Conservation (phyloP, 2,113 vertebrate genomes). For the Anser brachyrhynchus region DNA sequence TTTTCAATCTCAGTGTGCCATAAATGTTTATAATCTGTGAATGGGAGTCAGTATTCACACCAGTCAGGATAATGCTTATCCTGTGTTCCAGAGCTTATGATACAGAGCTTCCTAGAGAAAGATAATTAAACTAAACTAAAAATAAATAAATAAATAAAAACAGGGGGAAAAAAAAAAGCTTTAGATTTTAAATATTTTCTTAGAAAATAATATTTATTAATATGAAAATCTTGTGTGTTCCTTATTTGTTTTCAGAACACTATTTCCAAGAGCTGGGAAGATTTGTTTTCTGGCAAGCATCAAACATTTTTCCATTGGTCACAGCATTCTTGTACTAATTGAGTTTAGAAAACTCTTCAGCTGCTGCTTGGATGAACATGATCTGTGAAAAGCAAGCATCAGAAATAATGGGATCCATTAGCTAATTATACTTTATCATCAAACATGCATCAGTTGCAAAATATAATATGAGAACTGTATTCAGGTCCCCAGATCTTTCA, state of each 20-base stretch:
- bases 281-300: constrained; percentile 60
- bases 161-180: not conserved
- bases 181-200: constrained; percentile 12
- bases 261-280: constrained; percentile 61
- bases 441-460: constrained; percentile 1
- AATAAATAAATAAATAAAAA: no score
- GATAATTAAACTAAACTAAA: not conserved
- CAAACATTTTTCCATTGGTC: constrained; percentile 69
- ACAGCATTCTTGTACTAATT: constrained; percentile 65
- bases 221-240: constrained; percentile 39
- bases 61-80: not conserved
- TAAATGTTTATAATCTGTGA: not conserved
- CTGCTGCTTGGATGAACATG: constrained; percentile 13
- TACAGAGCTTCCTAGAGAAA: not conserved
- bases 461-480: constrained; percentile 14
- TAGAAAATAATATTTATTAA: not conserved
- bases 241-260: constrained; percentile 51
- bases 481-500: not conserved
- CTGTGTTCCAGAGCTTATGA: not conserved
- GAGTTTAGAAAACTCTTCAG: constrained; percentile 61
- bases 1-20: not conserved
- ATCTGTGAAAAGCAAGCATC: constrained; percentile 30
- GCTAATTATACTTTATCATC: constrained; percentile 45
- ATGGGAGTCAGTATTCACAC: not conserved
- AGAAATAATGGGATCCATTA: constrained; percentile 53